Percentiles rank a stretch among this genome's conserved stretches.
Conservation (phyloP, 2,888 invertebrate species). For the Bimastos eiseni region DNA sequence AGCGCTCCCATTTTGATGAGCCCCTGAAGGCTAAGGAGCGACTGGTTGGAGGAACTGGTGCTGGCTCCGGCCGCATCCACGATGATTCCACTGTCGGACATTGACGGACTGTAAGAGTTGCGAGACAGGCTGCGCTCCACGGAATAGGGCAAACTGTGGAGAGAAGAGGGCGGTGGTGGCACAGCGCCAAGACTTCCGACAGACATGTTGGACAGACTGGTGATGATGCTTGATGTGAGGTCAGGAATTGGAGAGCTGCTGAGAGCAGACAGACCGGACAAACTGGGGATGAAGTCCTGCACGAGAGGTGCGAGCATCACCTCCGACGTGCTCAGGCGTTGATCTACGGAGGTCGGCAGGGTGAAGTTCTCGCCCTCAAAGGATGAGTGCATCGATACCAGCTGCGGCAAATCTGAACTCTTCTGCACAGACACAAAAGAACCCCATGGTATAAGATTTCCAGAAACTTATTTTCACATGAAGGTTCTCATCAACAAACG, state of each 20-base stretch:
- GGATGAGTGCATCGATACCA: slow-evolving; percentile 55
- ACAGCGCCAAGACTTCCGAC: slow-evolving; percentile 31
- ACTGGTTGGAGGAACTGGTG: slow-evolving; percentile 50
- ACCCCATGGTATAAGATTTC: background rate
- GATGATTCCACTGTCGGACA: slow-evolving; percentile 62
- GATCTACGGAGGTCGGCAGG: slow-evolving; percentile 44
- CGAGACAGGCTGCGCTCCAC: slow-evolving; percentile 51
- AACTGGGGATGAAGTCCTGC: background rate
- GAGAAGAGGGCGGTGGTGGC: slow-evolving; percentile 25
- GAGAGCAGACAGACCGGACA: slow-evolving; percentile 38
- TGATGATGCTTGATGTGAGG: slow-evolving; percentile 34
- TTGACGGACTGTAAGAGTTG: slow-evolving; percentile 60
- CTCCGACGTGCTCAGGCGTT: slow-evolving; percentile 44
- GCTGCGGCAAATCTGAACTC: background rate
- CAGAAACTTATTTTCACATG: background rate
- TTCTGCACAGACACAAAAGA: background rate
- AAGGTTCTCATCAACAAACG: background rate
- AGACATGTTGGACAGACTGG: slow-evolving; percentile 32
- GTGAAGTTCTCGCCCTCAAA: slow-evolving; percentile 60
- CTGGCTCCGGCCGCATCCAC: slow-evolving; percentile 58
- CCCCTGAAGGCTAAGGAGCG: slow-evolving; percentile 85
- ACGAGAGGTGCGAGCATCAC: slow-evolving; percentile 46
- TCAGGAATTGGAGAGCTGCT: slow-evolving; percentile 38
- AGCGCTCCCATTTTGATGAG: slow-evolving; percentile 79
- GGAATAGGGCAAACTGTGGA: slow-evolving; percentile 39